These are phyloP conservation scores for Rhinoptilus africanus DNA, from an alignment of 2,113 vertebrate genomes.

Conservation along the genomic window DNA sequence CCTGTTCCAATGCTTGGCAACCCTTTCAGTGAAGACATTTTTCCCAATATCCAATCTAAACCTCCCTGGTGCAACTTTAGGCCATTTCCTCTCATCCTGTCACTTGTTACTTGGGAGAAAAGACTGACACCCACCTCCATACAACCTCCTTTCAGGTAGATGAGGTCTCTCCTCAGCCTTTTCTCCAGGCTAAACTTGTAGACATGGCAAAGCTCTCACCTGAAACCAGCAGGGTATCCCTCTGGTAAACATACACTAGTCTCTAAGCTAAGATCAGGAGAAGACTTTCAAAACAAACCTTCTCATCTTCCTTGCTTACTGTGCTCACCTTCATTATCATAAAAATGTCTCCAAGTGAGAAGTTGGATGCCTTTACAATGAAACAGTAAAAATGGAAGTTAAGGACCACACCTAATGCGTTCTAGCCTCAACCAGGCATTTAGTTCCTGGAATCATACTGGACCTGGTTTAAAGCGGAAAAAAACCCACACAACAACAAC, in stretches of 20 bases:
- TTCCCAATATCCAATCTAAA: neutral
- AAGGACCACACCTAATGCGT: neutral
- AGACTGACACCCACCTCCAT: fast-evolving
- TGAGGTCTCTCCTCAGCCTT: neutral
- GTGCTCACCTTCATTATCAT: neutral
- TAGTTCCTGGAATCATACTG: neutral
- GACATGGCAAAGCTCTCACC: neutral
- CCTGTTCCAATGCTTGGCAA: neutral
- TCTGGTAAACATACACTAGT: neutral
- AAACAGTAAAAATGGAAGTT: neutral
- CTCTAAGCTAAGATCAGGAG: neutral
- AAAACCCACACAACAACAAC: too few relatives aligned
- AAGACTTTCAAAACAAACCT: neutral
- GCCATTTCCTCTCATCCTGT: neutral
- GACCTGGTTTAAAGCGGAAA: neutral
- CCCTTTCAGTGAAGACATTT: neutral
- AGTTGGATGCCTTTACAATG: neutral
- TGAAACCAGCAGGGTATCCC: neutral
- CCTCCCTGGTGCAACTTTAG: neutral
- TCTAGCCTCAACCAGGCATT: neutral
- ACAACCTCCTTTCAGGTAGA: neutral
- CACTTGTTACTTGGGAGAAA: neutral
- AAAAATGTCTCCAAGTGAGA: neutral
- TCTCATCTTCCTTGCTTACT: neutral
- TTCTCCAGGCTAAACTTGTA: neutral